A percentile compares a stretch with the other conserved stretches of the same genome.
These are phyloP conservation scores for Scolopax rusticola DNA, from an alignment of 2,797 vertebrate species.

Conservation along the genomic window DNA sequence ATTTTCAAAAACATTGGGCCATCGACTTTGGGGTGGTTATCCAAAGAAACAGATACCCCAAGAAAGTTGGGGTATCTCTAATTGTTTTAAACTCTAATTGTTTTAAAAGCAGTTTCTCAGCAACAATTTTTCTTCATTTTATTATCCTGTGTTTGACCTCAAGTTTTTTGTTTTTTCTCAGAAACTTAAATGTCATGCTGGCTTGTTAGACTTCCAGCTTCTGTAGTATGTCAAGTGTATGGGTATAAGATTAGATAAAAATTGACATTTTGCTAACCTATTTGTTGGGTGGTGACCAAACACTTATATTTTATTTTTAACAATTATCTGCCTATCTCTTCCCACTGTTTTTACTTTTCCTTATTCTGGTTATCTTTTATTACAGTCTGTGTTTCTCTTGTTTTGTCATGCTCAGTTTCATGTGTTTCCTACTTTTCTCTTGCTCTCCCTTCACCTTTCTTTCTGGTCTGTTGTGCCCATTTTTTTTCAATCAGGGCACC, in stretches of 20 bases:
- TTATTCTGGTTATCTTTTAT: not conserved
- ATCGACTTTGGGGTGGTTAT: not conserved
- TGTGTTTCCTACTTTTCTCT: not conserved
- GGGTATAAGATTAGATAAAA: not conserved
- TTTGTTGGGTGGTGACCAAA: not conserved
- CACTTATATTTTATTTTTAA: not conserved
- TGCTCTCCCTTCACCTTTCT: not conserved
- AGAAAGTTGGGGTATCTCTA: not conserved
- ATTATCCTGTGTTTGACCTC: not conserved
- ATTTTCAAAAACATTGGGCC: not conserved
- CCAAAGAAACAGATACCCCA: not conserved
- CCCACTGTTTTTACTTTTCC: not conserved
- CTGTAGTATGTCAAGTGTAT: not conserved
- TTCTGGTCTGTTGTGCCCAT: not conserved
- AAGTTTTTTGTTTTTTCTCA: not conserved
- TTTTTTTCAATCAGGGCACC: not conserved
- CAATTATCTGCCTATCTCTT: not conserved
- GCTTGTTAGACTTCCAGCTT: not conserved
- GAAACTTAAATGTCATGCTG: not conserved
- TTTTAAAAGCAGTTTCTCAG: not conserved
- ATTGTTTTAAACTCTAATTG: not conserved
- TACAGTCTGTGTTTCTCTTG: not conserved
- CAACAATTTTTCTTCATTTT: not conserved
- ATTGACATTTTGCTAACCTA: not conserved
- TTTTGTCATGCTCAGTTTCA: not conserved